A percentile compares a stretch with the other conserved stretches of the same genome.
These are phyloP conservation scores for Cremastinae sp. DNA, from an alignment of 2,888 invertebrate genomes.

Conservation along the genomic window DNA sequence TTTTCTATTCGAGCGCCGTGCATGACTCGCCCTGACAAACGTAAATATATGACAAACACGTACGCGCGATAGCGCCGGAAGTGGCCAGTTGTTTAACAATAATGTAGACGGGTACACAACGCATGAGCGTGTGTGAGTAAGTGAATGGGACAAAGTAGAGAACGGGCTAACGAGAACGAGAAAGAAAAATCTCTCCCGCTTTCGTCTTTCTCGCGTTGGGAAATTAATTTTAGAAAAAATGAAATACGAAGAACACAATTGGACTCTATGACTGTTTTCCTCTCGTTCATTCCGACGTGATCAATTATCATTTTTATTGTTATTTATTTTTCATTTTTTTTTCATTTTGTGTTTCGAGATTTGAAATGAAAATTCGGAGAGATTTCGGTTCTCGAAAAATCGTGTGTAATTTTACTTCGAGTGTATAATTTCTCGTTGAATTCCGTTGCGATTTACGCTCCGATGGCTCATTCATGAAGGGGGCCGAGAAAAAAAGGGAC, in stretches of 20 bases:
- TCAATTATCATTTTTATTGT: too few relatives aligned
- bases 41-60: slow-evolving; percentile 78
- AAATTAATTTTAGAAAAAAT: slow-evolving; percentile 1
- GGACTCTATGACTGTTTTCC: too few relatives aligned
- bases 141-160: slow-evolving; percentile 31
- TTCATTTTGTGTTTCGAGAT: too few relatives aligned
- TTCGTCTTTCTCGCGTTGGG: slow-evolving; percentile 9
- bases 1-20: slow-evolving; percentile 54
- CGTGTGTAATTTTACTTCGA: slow-evolving; percentile 2
- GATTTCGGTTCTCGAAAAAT: background rate
- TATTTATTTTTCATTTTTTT: slow-evolving; percentile 23
- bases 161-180: slow-evolving; percentile 21
- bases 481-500: slow-evolving; percentile 18
- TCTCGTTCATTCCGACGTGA: too few relatives aligned
- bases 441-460: slow-evolving; percentile 43
- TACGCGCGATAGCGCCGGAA: slow-evolving; percentile 77
- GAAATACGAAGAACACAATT: too few relatives aligned
- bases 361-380: background rate
- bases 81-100: slow-evolving; percentile 77
- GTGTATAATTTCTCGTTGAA: slow-evolving; percentile 44
- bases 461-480: slow-evolving; percentile 38
- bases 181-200: slow-evolving; percentile 28
- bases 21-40: slow-evolving; percentile 54
- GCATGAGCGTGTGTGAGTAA: slow-evolving; percentile 15
- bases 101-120: slow-evolving; percentile 74